Percentiles rank a stretch among this genome's conserved stretches.
phyloP scores from a whole-genome alignment of 2,797 vertebrate genomes.

The Schizopygopsis malacanthus region DNA sequence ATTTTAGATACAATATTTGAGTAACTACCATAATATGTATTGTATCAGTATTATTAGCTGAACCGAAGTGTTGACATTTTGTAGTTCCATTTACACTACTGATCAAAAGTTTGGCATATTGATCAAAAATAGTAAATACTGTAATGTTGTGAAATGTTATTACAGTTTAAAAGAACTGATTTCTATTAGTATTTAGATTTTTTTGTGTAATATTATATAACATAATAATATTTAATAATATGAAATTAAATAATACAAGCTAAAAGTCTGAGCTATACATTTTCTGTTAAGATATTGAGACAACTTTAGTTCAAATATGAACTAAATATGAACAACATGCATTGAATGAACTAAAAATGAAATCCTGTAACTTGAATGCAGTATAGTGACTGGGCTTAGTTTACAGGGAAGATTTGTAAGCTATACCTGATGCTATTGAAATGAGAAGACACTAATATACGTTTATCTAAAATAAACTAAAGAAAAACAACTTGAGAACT shows the following conservation, averaged over 20 bases:
- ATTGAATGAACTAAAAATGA: background rate
- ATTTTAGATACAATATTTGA: background rate
- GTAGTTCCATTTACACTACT: background rate
- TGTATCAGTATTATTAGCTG: background rate
- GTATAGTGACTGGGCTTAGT: background rate
- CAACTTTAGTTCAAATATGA: background rate
- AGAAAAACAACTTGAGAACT: slow-evolving; percentile 28
- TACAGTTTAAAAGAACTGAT: background rate
- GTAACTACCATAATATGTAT: background rate
- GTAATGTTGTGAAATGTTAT: background rate
- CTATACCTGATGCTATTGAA: background rate
- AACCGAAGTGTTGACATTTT: background rate
- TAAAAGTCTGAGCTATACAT: background rate
- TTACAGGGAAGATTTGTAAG: background rate
- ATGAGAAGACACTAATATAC: background rate
- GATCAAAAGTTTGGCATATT: background rate
- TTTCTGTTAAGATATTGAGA: background rate
- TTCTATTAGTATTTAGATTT: background rate
- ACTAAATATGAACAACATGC: too few relatives aligned
- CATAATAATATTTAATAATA: background rate
- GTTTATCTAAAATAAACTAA: background rate
- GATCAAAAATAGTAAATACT: background rate
- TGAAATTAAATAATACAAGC: background rate
- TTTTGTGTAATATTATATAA: background rate
- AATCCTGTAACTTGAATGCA: background rate